Evolutionary conservation across 2,797 vertebrate species (phyloP), one percentile per base, ranked within the genome.

Genomic region (Pseudochaenichthys georgianus): DNA sequence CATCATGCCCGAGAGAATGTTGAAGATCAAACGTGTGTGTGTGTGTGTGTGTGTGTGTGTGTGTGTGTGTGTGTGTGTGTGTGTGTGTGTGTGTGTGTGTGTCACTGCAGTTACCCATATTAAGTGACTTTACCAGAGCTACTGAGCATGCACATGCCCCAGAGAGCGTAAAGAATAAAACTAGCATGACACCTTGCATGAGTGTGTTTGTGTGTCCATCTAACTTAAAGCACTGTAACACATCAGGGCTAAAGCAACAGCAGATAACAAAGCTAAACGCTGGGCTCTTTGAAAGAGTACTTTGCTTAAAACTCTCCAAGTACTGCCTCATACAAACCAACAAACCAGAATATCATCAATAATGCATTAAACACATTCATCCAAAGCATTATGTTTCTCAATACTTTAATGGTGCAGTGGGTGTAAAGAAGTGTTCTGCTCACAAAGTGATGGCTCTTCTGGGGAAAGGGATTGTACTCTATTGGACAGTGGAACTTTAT

Each of bases 361-460:
- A 91, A 92, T 92, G 84, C 81, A 93, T 91, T 85, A 89, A 84
- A 89, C 42, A 81, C 73, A 82, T 87, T 89, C 88, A 91, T 89
- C 84, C 85, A 81, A 79, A 57, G 72, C 88, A 84, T 87, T 85
- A 75, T 84, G 82, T 80, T 88, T 85, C 87, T 84, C 82, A 80
- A 63, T 86, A 81, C 81, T 84, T 88, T 78, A 86, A 77, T n/a
- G 65, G 82, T 82, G 87, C 77, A 83, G 77, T 46, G 73, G 59
- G 63, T 84, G 75, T 64, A 64, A 70, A 76, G 58, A 53, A 61
- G 38, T 23, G 66, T 50, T 9, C 67, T 64, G 65, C 58, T 83
- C 70, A 73, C 57, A 59, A 67, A 77, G 75, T 63, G 47, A 71
- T 59, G 47, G 57, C 76, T 83, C 85, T 81, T 73, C 63, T 57